Percentiles rank a stretch among this genome's conserved stretches.
phyloP scores from a whole-genome alignment of 1,140 invertebrate species.

The Orius insidiosus region DNA sequence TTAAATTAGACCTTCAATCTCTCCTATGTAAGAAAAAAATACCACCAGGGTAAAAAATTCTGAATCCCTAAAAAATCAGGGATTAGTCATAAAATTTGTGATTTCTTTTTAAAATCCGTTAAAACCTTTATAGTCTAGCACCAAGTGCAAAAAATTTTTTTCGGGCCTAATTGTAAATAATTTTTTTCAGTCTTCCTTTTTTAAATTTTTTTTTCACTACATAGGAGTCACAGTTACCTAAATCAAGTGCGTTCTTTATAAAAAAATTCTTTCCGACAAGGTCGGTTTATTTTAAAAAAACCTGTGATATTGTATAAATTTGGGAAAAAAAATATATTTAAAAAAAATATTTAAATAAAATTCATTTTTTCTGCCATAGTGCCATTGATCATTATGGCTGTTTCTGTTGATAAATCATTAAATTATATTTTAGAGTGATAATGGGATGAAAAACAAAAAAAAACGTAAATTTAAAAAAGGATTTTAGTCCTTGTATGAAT shows the following conservation, averaged over 20 bases:
- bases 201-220: no score
- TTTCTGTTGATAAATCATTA: constrained; percentile 2
- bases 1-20: no score
- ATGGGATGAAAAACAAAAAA: background rate
- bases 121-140: no score
- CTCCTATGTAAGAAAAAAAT: no score
- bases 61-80: no score
- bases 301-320: constrained; percentile 13
- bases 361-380: background rate
- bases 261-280: constrained; percentile 2
- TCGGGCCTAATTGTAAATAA: no score
- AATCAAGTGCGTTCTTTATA: constrained; percentile 1
- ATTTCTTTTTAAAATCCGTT: no score
- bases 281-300: constrained; percentile 7
- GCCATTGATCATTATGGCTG: constrained; percentile 10
- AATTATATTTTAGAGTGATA: background rate
- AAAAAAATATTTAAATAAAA: background rate
- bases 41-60: no score
- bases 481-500: background rate
- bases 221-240: background rate
- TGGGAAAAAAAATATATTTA: constrained; percentile 10
- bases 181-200: no score
- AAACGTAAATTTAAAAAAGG: background rate
- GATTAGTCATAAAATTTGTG: no score
- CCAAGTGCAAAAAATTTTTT: no score